phyloP scores from a whole-genome alignment of 2,888 invertebrate genomes.

The Protonemura montana region DNA sequence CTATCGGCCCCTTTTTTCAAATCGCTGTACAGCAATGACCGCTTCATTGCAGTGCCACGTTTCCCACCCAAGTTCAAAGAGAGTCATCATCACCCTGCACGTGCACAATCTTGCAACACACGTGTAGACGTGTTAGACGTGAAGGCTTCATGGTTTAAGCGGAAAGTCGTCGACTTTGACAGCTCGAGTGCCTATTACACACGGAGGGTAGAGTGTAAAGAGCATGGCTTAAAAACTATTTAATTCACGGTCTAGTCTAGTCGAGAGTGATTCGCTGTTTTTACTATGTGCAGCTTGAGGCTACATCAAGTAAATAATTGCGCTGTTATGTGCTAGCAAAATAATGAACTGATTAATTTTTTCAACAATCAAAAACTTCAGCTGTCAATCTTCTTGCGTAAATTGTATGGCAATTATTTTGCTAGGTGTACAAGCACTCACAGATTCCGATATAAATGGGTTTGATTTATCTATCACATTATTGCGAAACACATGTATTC shows the following conservation, averaged over 20 bases:
- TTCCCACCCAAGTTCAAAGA: not conserved
- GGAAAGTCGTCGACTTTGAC: no score
- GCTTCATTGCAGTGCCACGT: not conserved
- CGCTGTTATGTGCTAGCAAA: not conserved
- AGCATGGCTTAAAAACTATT: no score
- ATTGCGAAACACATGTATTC: not conserved
- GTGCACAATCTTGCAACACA: no score
- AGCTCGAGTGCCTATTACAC: no score
- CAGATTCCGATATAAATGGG: not conserved
- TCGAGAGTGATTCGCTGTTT: not conserved
- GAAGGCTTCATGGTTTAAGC: no score
- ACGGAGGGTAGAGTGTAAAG: no score
- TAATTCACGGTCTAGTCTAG: no score
- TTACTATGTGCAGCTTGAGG: not conserved
- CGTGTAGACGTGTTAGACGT: no score
- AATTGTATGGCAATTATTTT: not conserved
- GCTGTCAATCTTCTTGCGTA: not conserved
- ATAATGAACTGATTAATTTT: not conserved
- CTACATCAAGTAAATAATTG: not conserved
- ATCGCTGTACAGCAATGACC: not conserved
- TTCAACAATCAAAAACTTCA: not conserved
- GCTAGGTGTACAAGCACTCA: not conserved
- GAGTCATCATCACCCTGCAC: no score
- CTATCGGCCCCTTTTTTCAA: not conserved
- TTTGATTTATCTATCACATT: not conserved